Evolutionary conservation across 2,797 vertebrate species (phyloP), one percentile per base, ranked within the genome.

Genomic region (Halcyon leucocephala): DNA sequence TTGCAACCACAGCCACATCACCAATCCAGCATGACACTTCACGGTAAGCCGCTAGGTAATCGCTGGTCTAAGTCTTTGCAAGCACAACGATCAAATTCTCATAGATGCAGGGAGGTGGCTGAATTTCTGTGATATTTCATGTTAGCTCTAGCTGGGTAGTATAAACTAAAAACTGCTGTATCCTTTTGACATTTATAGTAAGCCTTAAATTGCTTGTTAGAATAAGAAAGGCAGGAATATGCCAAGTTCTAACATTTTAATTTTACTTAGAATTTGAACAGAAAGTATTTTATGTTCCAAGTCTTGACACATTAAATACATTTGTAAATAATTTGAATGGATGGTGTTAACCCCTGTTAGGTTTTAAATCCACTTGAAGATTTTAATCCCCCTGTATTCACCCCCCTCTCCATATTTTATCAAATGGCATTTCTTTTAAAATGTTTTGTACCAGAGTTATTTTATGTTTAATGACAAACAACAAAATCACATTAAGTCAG

Each of bases 11-110:
- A 41, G 57, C 89, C 42, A 35, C 86, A 7, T 97, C 97, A 10
- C 96, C 95, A 26, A 72, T 97, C 77, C 90, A 97, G 86, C 95
- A 81, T 82, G 91, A 98, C 96, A 10, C 92, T 97, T 82, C 96
- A 73, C 91, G 98, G 99, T 99, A 98, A 98, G 96, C 35, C 31
- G 46, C 60, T 70, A 39, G 57, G 46, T 79, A 87, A 89, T 91
- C 74, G 96, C 88, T 84, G 22, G 49, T 94, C 96, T 91, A 76
- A 76, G 79, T 94, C 95, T 96, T 93, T 93, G 60, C 72, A 65
- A 60, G 58, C 26, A 35, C 57, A 82, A 19, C 80, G 22, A 10
- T 92, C 86, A 80, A 1, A 90, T 90, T 93, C 54, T 60, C 29
- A 51, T 70, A 67, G 65, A 79, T 83, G 46, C 24, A 35, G 28